phyloP scores from a whole-genome alignment of 2,797 vertebrate genomes.

The Sciaenops ocellatus region DNA sequence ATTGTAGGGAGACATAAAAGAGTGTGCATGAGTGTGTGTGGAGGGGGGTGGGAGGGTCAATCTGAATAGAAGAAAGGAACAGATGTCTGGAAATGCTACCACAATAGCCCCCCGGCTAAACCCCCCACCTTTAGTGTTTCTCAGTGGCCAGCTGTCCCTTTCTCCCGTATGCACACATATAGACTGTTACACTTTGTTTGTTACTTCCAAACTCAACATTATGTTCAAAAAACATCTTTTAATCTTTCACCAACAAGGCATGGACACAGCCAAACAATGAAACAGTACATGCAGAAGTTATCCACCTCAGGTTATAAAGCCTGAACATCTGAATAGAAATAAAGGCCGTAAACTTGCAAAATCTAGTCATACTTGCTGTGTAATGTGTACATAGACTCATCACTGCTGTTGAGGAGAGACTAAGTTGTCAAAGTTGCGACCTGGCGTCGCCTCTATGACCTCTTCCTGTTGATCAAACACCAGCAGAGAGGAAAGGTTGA shows the following conservation, averaged over 20 bases:
- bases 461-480: slow-evolving; percentile 42
- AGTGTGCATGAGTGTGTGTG: slow-evolving; percentile 2
- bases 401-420: not conserved
- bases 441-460: not conserved
- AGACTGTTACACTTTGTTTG: slow-evolving; percentile 20
- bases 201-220: not conserved
- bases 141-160: slow-evolving; percentile 71
- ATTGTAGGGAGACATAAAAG: slow-evolving; percentile 11
- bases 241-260: too few species aligned
- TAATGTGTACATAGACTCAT: not conserved
- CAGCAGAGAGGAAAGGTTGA: not conserved
- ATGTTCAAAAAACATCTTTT: not conserved
- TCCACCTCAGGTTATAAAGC: not conserved
- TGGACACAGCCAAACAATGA: too few species aligned
- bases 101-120: slow-evolving; percentile 48
- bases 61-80: slow-evolving; percentile 66
- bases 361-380: not conserved
- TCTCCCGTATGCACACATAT: not conserved
- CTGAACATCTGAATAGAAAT: not conserved
- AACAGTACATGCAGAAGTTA: not conserved
- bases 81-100: slow-evolving; percentile 73
- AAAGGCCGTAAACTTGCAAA: not conserved
- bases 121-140: slow-evolving; percentile 29
- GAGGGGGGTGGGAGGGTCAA: not conserved
- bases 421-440: not conserved